These are phyloP conservation scores for Ditylenchus dipsaci DNA, from an alignment of 1,140 invertebrate genomes.

Conservation along the genomic window DNA sequence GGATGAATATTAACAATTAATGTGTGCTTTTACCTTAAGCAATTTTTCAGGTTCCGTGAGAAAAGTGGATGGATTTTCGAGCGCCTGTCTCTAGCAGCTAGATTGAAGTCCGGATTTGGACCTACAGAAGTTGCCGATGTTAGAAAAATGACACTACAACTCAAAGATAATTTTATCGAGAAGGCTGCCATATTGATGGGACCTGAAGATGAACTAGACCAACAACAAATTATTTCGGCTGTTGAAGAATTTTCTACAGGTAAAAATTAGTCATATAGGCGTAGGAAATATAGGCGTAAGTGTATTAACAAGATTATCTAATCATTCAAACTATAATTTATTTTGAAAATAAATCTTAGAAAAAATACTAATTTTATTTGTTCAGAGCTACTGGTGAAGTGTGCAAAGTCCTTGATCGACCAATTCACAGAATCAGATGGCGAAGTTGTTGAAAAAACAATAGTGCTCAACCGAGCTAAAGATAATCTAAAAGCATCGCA, in stretches of 20 bases:
- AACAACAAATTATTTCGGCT: neutral
- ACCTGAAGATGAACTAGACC: neutral
- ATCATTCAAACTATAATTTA: too few species aligned
- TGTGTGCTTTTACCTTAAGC: neutral
- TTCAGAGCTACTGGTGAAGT: neutral
- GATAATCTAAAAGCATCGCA: neutral
- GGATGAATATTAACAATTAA: too few species aligned
- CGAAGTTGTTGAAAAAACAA: neutral
- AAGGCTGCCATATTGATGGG: neutral
- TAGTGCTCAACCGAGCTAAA: neutral
- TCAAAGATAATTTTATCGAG: neutral
- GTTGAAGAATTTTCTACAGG: conserved; percentile 1
- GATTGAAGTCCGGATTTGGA: conserved; percentile 24
- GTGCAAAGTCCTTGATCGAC: neutral
- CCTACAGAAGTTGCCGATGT: neutral
- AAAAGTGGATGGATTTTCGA: conserved; percentile 32
- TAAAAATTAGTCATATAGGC: too few species aligned
- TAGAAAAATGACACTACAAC: neutral
- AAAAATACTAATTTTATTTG: too few species aligned
- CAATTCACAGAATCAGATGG: neutral
- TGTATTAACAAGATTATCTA: neutral
- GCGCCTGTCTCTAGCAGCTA: conserved; percentile 14
- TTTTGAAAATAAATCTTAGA: too few species aligned
- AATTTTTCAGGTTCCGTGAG: conserved; percentile 24
- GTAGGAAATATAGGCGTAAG: neutral